A percentile compares a stretch with the other conserved stretches of the same genome.
Evolutionary conservation across 2,113 vertebrate species (phyloP).

Genomic region (Cyanoramphus novaezelandiae): DNA sequence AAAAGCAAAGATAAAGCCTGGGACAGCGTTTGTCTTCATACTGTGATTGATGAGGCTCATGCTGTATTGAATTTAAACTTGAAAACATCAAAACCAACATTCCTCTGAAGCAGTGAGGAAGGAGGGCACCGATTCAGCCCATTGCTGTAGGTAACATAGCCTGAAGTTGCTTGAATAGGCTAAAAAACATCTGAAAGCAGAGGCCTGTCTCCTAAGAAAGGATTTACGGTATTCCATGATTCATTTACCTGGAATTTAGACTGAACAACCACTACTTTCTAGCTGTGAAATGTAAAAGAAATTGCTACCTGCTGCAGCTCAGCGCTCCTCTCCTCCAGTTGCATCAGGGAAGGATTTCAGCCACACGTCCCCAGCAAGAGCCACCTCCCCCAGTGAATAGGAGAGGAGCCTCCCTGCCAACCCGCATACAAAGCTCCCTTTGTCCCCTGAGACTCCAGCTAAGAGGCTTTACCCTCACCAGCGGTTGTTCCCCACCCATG

Average conservation of each 20-base stretch:
- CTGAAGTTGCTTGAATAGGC: not conserved
- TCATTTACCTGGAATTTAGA: not conserved
- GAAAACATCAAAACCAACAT: not conserved
- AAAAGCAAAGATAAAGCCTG: not conserved
- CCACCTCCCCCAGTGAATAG: not conserved
- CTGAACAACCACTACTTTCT: not conserved
- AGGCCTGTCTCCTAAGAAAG: not conserved
- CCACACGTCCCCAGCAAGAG: accelerated
- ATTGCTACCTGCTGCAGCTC: not conserved
- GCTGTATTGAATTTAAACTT: not conserved
- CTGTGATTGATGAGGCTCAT: not conserved
- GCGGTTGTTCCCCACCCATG: not conserved
- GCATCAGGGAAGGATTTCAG: not conserved
- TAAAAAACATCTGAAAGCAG: not conserved
- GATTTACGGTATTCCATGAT: not conserved
- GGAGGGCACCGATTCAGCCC: not conserved
- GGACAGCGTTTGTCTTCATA: not conserved
- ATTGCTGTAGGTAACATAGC: not conserved
- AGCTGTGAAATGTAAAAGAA: not conserved
- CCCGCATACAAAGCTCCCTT: not conserved
- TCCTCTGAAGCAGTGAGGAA: not conserved
- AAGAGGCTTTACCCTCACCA: not conserved
- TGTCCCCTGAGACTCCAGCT: not conserved
- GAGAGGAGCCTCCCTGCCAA: not conserved
- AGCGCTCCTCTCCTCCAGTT: not conserved